Percentiles rank a stretch among this genome's conserved stretches.
These are phyloP conservation scores for Euborellia annulipes DNA, from an alignment of 1,140 invertebrate species.

Conservation along the genomic window DNA sequence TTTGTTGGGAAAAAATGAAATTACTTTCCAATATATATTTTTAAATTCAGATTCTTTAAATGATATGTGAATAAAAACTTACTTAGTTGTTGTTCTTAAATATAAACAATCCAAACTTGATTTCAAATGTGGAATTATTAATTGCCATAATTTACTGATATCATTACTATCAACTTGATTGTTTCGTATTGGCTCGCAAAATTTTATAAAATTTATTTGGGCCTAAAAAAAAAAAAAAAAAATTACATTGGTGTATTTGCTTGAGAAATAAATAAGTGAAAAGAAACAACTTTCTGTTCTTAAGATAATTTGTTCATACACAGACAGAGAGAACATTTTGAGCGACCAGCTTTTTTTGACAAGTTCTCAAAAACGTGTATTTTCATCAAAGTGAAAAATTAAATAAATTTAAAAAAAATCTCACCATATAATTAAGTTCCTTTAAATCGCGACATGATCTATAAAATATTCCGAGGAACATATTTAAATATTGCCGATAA, in stretches of 20 bases:
- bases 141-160: constrained; percentile 52
- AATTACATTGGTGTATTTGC: background rate
- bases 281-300: too few species aligned
- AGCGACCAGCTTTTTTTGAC: too few species aligned
- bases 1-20: too few species aligned
- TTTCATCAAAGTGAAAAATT: too few species aligned
- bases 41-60: too few species aligned
- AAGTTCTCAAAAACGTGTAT: too few species aligned
- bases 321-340: too few species aligned
- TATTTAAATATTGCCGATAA: constrained; percentile 60
- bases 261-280: background rate
- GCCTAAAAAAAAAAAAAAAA: constrained; percentile 14
- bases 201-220: constrained; percentile 35
- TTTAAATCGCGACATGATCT: constrained; percentile 62
- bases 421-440: constrained; percentile 47
- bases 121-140: constrained; percentile 58
- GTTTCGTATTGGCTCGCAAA: constrained; percentile 52
- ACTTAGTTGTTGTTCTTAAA: constrained; percentile 41
- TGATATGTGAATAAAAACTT: constrained; percentile 3
- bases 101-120: constrained; percentile 61
- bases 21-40: too few species aligned
- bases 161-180: constrained; percentile 40
- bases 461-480: constrained; percentile 67
- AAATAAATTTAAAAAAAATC: constrained; percentile 24
- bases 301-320: too few species aligned